Percentiles rank a stretch among this genome's conserved stretches.
phyloP scores from a whole-genome alignment of 2,797 vertebrate genomes.

The Austrolebias charrua region DNA sequence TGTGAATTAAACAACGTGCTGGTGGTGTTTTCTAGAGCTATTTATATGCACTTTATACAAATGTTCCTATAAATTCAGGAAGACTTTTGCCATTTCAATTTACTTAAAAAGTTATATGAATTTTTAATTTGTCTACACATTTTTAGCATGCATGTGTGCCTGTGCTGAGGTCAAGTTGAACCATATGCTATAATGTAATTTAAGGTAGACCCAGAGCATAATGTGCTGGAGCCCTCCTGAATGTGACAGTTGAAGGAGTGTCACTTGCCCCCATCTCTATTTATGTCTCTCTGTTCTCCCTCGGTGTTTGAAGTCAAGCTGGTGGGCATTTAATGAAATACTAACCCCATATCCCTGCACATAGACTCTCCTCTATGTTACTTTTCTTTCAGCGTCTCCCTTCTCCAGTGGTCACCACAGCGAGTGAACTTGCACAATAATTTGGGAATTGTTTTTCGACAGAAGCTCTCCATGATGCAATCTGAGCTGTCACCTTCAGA shows the following conservation, averaged over 20 bases:
- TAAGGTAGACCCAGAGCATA: constrained; percentile 22
- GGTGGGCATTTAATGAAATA: constrained; percentile 40
- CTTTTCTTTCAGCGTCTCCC: no score
- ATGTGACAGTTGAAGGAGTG: constrained; percentile 44
- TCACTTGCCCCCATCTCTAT: constrained; percentile 42
- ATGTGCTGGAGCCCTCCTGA: constrained; percentile 22
- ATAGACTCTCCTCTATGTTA: neutral
- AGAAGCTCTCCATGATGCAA: no score
- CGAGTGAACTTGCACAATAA: no score
- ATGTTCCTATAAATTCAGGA: neutral
- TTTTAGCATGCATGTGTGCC: neutral
- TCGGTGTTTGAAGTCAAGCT: constrained; percentile 41
- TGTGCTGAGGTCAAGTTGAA: constrained; percentile 11
- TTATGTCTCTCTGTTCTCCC: constrained; percentile 32
- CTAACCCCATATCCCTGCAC: constrained; percentile 27
- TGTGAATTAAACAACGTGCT: no score
- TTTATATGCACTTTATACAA: neutral
- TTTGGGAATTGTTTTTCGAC: no score
- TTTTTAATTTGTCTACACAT: neutral
- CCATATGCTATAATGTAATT: constrained; percentile 39
- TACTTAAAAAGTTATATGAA: neutral
- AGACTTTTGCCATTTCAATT: neutral
- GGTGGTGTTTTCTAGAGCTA: no score
- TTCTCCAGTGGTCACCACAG: no score
- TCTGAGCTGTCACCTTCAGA: no score